Conservation (phyloP, 2,888 invertebrate genomes). For the Antheraea assamensis region DNA sequence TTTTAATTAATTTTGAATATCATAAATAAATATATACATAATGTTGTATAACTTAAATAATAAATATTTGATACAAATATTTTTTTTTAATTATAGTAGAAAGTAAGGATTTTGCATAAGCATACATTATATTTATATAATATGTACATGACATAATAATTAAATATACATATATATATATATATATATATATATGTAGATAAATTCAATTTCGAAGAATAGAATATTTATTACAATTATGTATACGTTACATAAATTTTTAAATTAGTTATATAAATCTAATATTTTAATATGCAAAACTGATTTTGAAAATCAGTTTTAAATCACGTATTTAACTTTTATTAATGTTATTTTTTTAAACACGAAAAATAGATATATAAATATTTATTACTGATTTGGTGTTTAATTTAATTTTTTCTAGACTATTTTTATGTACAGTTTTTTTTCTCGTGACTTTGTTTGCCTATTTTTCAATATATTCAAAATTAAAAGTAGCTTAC, state of each 20-base stretch:
- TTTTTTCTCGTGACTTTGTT: too few relatives aligned
- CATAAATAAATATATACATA: neutral
- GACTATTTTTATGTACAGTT: too few relatives aligned
- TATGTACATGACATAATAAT: constrained; percentile 18
- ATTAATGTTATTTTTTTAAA: neutral
- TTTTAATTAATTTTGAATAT: neutral
- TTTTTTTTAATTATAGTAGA: constrained; percentile 37
- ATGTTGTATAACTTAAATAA: constrained; percentile 3
- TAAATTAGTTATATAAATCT: neutral
- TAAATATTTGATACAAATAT: constrained; percentile 12
- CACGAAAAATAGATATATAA: too few relatives aligned
- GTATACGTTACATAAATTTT: neutral
- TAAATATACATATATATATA: too few relatives aligned
- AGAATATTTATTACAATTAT: neutral
- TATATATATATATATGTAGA: constrained; percentile 16
- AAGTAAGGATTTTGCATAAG: constrained; percentile 35
- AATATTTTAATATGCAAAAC: neutral
- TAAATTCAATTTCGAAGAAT: neutral
- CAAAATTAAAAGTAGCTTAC: too few relatives aligned
- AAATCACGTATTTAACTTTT: neutral
- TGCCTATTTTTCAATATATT: too few relatives aligned
- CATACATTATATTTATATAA: constrained; percentile 24
- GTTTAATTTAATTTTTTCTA: too few relatives aligned
- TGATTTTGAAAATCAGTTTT: neutral
- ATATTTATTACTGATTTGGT: too few relatives aligned